A percentile compares a stretch with the other conserved stretches of the same genome.
Evolutionary conservation across 2,888 invertebrate species (phyloP).

Genomic region (Nudaria mundana): DNA sequence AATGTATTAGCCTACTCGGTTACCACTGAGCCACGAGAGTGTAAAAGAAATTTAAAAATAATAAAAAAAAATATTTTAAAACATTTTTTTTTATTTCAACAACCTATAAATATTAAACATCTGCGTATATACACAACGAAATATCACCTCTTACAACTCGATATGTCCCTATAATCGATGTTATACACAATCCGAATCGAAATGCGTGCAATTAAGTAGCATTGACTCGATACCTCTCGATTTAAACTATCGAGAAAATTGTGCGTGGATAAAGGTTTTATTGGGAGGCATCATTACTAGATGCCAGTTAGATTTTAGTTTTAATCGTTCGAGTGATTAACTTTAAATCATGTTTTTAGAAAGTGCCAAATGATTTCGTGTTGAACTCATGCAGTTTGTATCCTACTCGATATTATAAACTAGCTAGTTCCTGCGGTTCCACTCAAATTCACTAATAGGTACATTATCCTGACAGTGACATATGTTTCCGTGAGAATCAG

Average conservation of each 20-base stretch:
- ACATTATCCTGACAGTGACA: too few relatives aligned
- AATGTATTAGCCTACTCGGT: too few relatives aligned
- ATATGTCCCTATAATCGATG: constrained; percentile 40
- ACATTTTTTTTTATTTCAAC: background rate
- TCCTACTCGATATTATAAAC: too few relatives aligned
- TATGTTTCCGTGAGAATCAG: too few relatives aligned
- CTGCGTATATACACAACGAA: constrained; percentile 17
- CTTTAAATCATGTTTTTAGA: constrained; percentile 26
- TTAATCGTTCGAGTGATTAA: constrained; percentile 20
- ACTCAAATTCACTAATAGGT: too few relatives aligned
- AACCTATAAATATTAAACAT: background rate
- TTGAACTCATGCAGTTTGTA: constrained; percentile 10
- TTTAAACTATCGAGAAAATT: constrained; percentile 44
- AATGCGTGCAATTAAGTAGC: constrained; percentile 59
- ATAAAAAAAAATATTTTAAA: too few relatives aligned
- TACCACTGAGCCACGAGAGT: too few relatives aligned
- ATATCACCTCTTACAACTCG: constrained; percentile 25
- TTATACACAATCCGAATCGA: constrained; percentile 40
- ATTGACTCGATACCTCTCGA: constrained; percentile 45
- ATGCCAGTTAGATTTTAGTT: constrained; percentile 37
- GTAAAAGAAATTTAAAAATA: background rate
- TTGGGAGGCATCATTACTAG: constrained; percentile 44
- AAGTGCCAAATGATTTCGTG: constrained; percentile 20
- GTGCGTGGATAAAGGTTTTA: constrained; percentile 55
- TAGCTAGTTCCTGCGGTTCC: too few relatives aligned